Base-by-base conservation (phyloP, 1,140 invertebrate species). In the Forficula auricularia region DNA sequence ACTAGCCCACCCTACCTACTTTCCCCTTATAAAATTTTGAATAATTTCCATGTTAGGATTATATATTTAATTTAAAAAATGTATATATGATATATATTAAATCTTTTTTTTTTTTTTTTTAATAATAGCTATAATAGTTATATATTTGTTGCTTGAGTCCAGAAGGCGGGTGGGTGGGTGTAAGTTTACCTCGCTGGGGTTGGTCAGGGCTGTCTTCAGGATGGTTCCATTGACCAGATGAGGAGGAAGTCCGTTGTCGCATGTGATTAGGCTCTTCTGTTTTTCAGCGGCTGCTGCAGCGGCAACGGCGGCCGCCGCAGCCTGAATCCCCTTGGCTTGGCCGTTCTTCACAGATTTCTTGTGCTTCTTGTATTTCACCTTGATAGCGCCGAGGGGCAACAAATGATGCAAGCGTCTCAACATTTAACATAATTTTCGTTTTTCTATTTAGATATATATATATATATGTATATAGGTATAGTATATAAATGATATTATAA, bases 281-380 rank as follows among this genome's bases (percentile, higher is more conserved):
- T 61, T 53, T 44, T 57, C 36, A 57, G 56, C 41, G 57, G 59
- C n/a, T 59, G 55, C 19, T 46, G 57, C 47, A 50, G 61, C 20
- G 50, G 56, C 42, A 33, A 22, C 50, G 46, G 53, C 47, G 62
- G 60, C 38, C 62, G 59, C 37, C 61, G 60, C 42, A 64, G 48
- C 22, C 22, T 27, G 22, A 20, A 60, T 54, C 45, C 60, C 63
- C 55, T 55, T 63, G 62, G 51, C 64, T 65, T 64, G 66, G 50
- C 65, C 71, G 55, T 62, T 69, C 63, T 55, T 71, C 67, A 49
- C 66, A 65, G 71, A 71, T 57, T 92, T 90, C 70, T 91, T 91
- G 63, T 94, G 86, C 63, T 97, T 97, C 66, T 94, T 92, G 65
- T 97, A 97, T 67, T 96, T 96, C 7, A 96, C 88, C 78, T 80